These are phyloP conservation scores for Crocidura indochinensis DNA, from an alignment of 2,797 vertebrate species.

Conservation along the genomic window DNA sequence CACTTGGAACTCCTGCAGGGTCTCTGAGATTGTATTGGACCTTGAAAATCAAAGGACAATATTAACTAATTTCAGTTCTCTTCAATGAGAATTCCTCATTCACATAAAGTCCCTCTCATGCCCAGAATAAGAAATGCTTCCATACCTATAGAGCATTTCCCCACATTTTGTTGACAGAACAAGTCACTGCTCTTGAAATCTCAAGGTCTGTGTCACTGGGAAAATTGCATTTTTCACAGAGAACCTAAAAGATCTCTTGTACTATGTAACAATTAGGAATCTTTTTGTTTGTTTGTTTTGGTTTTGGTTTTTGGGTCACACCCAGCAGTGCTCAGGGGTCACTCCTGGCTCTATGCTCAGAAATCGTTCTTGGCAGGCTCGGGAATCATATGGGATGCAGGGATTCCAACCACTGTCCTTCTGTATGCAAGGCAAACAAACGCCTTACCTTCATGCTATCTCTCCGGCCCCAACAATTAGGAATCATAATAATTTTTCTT, in stretches of 20 bases:
- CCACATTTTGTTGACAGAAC: not conserved
- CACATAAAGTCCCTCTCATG: not conserved
- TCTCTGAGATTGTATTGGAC: not conserved
- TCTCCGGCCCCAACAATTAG: too few relatives aligned
- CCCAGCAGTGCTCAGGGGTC: too few relatives aligned
- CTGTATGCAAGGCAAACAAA: too few relatives aligned
- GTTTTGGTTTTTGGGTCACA: too few relatives aligned
- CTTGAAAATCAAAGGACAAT: conserved; percentile 9
- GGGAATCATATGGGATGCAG: too few relatives aligned
- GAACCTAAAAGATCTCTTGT: not conserved
- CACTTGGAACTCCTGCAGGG: not conserved
- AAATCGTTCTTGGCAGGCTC: too few relatives aligned
- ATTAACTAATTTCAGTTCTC: not conserved
- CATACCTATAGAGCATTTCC: not conserved
- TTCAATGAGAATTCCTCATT: not conserved
- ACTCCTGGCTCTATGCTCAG: too few relatives aligned
- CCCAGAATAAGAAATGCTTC: not conserved
- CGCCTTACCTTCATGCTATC: too few relatives aligned
- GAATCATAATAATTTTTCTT: not conserved
- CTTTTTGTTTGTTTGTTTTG: too few relatives aligned
- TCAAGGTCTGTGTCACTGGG: not conserved
- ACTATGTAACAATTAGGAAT: not conserved
- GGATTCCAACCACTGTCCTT: too few relatives aligned
- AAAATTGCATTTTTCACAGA: not conserved
- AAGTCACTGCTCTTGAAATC: conserved; percentile 50